These are phyloP conservation scores for Bicyclus anynana DNA, from an alignment of 1,140 invertebrate species.

Conservation along the genomic window DNA sequence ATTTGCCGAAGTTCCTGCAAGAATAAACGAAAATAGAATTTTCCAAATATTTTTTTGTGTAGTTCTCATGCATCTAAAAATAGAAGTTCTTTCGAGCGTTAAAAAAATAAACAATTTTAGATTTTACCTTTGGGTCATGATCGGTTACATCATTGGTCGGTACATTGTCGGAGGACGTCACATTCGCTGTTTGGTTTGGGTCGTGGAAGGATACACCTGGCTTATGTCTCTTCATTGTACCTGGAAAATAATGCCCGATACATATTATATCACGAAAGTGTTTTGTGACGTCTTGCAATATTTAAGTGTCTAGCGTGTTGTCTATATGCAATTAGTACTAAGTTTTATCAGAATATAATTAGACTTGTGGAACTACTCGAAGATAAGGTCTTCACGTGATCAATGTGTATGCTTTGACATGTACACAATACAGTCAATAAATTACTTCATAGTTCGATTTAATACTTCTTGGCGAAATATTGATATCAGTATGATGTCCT, in stretches of 20 bases:
- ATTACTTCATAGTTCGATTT: background rate
- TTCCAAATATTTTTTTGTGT: background rate
- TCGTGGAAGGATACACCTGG: constrained; percentile 66
- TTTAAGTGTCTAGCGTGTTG: too few relatives aligned
- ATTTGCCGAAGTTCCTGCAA: constrained; percentile 64
- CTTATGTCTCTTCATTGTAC: constrained; percentile 61
- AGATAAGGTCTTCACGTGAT: too few relatives aligned
- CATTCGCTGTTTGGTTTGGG: constrained; percentile 40
- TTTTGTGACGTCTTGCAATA: too few relatives aligned
- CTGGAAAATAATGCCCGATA: constrained; percentile 32
- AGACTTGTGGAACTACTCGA: too few relatives aligned
- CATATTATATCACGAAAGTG: too few relatives aligned
- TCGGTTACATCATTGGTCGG: constrained; percentile 53
- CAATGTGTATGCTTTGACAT: too few relatives aligned
- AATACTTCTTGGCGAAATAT: too few relatives aligned
- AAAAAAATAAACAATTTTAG: background rate
- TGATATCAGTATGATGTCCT: too few relatives aligned
- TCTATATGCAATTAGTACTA: too few relatives aligned
- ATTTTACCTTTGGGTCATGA: constrained; percentile 59
- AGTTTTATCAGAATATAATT: too few relatives aligned
- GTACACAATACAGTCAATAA: too few relatives aligned
- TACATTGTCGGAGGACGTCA: constrained; percentile 42
- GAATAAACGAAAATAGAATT: background rate
- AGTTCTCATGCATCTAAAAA: too few relatives aligned
- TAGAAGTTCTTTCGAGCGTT: background rate